Evolutionary conservation across 2,113 vertebrate species (phyloP), one percentile per base, ranked within the genome.

Genomic region (Oreochromis spilurus): DNA sequence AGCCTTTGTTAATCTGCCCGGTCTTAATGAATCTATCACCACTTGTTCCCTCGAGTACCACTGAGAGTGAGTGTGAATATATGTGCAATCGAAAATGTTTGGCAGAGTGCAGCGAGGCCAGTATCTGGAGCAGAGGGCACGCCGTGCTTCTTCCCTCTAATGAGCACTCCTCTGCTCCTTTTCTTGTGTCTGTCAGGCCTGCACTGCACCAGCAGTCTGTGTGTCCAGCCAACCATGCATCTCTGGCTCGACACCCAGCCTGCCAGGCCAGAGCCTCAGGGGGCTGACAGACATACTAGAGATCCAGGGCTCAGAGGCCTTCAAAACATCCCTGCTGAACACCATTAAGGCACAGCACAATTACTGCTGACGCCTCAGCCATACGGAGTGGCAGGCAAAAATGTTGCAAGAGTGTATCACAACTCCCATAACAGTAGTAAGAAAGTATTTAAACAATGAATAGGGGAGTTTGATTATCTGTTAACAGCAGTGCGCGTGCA

Each of bases 241-340:
- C 87, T 88, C 81, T 84, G 81, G 82, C 91, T 93, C 90, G 89
- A 87, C 87, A 89, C 86, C 72, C 87, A 78, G 86, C 84, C 89
- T 89, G 88, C 90, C 89, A 90, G 84, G 82, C 83, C 62, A 88
- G 52, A 40, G 84, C 91, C 91, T 90, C 79, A 1, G 89, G 92
- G 89, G 70, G 52, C 85, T 91, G 89, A 91, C 86, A 89, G 84
- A 85, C 84, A 83, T 91, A 92, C 92, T 90, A 82, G 82, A 94
- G 92, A 91, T 90, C 88, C 92, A 90, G 93, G 90, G 91, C 91
- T 94, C 79, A 2, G 87, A 91, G 93, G 92, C 91, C 82, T 91
- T 90, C 85, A 89, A 87, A 93, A 92, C 81, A 89, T 81, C 85
- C 70, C 81, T 89, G 78, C 79, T 82, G 79, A 92, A 91, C 81